Conservation (phyloP, 2,113 vertebrate genomes). For the Sterna hirundo region DNA sequence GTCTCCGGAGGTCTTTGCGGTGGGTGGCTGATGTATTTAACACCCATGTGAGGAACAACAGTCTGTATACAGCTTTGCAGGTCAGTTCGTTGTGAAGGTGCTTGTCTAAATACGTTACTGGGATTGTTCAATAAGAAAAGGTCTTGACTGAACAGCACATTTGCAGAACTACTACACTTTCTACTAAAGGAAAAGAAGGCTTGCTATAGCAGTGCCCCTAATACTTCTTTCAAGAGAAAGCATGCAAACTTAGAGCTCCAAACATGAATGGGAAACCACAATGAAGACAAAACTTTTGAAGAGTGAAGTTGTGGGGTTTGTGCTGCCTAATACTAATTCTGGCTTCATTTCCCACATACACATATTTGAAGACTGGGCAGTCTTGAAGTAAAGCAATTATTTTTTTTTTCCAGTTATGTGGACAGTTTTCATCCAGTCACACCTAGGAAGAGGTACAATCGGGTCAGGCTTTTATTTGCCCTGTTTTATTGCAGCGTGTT, state of each 20-base stretch:
- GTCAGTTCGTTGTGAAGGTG: neutral
- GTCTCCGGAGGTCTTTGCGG: neutral
- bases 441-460: neutral
- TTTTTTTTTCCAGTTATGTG: neutral
- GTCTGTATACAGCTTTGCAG: neutral
- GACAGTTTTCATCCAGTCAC: neutral
- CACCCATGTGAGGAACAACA: neutral
- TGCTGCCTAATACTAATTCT: neutral
- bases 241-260: neutral
- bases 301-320: neutral
- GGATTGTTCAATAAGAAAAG: neutral
- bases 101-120: neutral
- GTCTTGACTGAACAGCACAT: neutral
- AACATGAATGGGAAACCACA: neutral
- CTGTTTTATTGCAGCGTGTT: slow-evolving; percentile 7
- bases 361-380: neutral
- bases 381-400: neutral
- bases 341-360: neutral
- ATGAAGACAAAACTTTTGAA: neutral
- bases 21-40: neutral
- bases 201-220: neutral
- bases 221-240: neutral
- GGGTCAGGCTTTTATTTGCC: neutral
- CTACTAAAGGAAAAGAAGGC: neutral
- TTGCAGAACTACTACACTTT: neutral